These are phyloP conservation scores for Noturus placidus DNA, from an alignment of 2,113 vertebrate species.

Conservation along the genomic window DNA sequence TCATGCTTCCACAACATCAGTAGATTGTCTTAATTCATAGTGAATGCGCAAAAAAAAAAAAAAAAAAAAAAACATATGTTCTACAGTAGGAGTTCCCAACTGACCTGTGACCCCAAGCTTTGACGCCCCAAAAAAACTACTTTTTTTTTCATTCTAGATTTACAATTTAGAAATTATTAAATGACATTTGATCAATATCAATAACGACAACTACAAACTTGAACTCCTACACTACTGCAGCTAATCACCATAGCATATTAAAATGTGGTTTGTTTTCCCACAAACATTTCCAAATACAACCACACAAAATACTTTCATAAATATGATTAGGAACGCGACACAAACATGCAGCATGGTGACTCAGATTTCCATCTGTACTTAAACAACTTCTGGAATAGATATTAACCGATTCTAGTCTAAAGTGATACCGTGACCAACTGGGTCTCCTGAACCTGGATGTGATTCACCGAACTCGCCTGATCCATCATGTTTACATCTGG, in stretches of 20 bases:
- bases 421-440: not conserved
- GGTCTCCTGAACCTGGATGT: not conserved
- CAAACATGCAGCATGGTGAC: not conserved
- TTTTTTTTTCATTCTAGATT: too few relatives aligned
- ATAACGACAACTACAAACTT: too few relatives aligned
- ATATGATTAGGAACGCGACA: not conserved
- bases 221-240: not conserved
- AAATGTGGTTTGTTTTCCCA: not conserved
- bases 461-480: conserved; percentile 4
- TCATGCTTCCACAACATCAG: not conserved
- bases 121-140: too few relatives aligned
- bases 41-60: not conserved
- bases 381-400: not conserved
- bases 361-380: conserved; percentile 6
- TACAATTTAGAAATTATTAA: too few relatives aligned
- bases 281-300: not conserved
- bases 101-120: not conserved
- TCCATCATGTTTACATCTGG: conserved; percentile 8
- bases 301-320: not conserved
- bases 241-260: too few relatives aligned
- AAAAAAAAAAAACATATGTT: not conserved
- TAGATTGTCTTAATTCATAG: not conserved
- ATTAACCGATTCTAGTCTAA: not conserved
- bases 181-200: too few relatives aligned
- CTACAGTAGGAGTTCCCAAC: not conserved